Base-by-base conservation (phyloP, 2,797 vertebrate species). In the Rhinophrynus dorsalis region DNA sequence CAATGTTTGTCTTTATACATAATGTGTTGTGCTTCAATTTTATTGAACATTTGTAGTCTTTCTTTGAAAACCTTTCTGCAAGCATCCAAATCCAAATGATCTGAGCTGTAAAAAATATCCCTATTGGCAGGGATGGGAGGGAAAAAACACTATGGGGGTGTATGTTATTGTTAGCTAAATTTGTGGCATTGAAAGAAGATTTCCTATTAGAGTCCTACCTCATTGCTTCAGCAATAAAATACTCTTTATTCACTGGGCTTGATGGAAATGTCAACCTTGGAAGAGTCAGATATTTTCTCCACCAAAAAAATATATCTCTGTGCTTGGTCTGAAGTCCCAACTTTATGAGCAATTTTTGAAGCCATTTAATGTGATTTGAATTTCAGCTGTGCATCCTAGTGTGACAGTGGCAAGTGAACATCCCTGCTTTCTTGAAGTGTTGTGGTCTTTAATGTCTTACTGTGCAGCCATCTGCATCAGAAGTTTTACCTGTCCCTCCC, bases 401-500 rank as follows among this genome's bases (percentile, higher is more conserved):
- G 77, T 79, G 80, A 32, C 74, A 52, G 15, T 26, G 74, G 37
- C 75, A 70, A 32, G 18, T 27, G 76, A 77, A 68, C 71, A 58
- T 68, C 69, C 67, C 48, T 10, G 17, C 37, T 47, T 73, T 61
- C 69, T 67, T 77, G 56, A 67, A 48, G 67, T 51, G 69, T 32
- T 75, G 68, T 1, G 13, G n/a, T 70, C 48, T 76, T 65, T 74
- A 6, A 77, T 71, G 72, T 78, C 56, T 59, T 67, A 63, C 71
- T 75, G 67, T 72, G 77, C 78, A 77, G 44, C 75, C 78, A 74
- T 74, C 80, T 83, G 80, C 0, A 0, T 68, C 74, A 71, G 62
- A 83, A 65, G 69, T 47, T 70, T 74, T 75, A 50, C 77, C 77
- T 81, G 78, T 76, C 63, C 72, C 72, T 78, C 70, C 23, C 52